Evolutionary conservation across 2,888 invertebrate genomes (phyloP).

Genomic region (Caenorhabditis virilis): DNA sequence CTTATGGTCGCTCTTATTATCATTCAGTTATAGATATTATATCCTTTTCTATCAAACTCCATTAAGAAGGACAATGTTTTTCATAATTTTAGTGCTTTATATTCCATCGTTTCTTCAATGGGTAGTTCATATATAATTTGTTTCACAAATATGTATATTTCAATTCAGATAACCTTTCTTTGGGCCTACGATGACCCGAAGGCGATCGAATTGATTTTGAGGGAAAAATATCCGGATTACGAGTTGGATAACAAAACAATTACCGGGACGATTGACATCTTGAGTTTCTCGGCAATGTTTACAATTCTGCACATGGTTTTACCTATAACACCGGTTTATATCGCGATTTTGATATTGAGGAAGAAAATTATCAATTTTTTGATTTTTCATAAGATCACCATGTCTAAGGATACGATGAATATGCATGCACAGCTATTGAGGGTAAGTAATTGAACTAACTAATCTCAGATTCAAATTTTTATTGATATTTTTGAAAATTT

Average conservation of each 20-base stretch:
- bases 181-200: no score
- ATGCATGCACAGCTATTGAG: background rate
- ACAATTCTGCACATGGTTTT: conserved; percentile 24
- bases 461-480: no score
- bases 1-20: conserved; percentile 27
- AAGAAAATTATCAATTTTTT: conserved; percentile 11
- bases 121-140: background rate
- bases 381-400: background rate
- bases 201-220: no score
- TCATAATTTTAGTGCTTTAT: conserved; percentile 16
- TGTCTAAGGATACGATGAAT: background rate
- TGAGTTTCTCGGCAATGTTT: conserved; percentile 15
- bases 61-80: conserved; percentile 7
- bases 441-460: background rate
- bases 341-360: conserved; percentile 11
- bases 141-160: no score
- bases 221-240: conserved; percentile 30
- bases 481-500: no score
- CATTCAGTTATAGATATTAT: conserved; percentile 35
- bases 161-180: no score
- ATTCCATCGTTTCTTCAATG: conserved; percentile 11
- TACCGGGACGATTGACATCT: conserved; percentile 9
- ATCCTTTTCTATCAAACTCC: conserved; percentile 33
- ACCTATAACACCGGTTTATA: conserved; percentile 13
- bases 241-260: conserved; percentile 18